Percentiles rank a stretch among this genome's conserved stretches.
Conservation (phyloP, 2,113 vertebrate genomes). For the Lepus americanus region DNA sequence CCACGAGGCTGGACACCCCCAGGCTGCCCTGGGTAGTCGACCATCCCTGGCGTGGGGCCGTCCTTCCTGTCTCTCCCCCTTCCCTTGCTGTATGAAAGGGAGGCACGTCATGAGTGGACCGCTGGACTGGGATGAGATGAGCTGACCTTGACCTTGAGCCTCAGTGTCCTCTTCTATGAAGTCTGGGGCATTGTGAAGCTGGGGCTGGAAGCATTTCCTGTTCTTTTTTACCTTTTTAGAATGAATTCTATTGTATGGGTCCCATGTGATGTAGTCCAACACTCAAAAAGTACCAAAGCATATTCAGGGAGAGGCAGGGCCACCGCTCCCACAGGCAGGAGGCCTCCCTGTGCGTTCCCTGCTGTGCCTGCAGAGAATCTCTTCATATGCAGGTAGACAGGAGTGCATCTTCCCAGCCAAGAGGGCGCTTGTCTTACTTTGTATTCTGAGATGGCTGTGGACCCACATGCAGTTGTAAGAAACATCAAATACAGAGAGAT, state of each 20-base stretch:
- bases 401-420: not conserved
- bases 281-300: not conserved
- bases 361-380: not conserved
- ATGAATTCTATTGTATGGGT: not conserved
- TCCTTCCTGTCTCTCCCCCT: not conserved
- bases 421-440: not conserved
- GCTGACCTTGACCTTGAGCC: not conserved
- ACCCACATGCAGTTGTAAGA: not conserved
- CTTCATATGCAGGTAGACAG: fast-evolving
- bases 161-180: slow-evolving; percentile 41
- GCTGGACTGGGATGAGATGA: not conserved
- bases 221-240: not conserved
- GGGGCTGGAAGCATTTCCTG: not conserved
- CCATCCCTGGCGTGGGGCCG: not conserved
- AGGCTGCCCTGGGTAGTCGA: not conserved
- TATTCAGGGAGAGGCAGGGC: not conserved
- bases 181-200: not conserved
- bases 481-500: not conserved
- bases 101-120: not conserved
- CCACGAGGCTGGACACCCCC: not conserved
- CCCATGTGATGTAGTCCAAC: not conserved
- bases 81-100: not conserved
- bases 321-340: not conserved
- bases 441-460: not conserved
- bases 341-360: not conserved